Conservation (phyloP, 2,797 vertebrate species). For the Gallinago solitaria region DNA sequence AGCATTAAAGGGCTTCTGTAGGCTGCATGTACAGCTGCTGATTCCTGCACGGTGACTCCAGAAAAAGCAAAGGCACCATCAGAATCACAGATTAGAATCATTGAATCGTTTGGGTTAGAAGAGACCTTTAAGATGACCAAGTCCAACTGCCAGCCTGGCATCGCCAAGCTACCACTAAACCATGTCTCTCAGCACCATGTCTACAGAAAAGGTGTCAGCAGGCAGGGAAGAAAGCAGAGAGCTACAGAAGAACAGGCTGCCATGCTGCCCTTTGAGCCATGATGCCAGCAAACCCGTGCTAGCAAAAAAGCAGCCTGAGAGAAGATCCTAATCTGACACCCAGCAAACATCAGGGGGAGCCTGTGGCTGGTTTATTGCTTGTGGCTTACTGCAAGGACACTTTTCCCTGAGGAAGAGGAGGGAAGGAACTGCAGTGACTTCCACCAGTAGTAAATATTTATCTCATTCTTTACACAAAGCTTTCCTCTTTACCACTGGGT, state of each 20-base stretch:
- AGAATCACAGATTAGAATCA: not conserved
- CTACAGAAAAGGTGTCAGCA: not conserved
- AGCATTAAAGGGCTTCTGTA: not conserved
- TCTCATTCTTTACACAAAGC: not conserved
- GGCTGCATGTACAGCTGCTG: not conserved
- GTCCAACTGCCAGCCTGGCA: not conserved
- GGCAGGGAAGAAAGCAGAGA: not conserved
- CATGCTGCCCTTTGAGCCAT: not conserved
- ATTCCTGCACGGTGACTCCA: not conserved
- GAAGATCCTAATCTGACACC: not conserved
- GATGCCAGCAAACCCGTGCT: not conserved
- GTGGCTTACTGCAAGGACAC: not conserved
- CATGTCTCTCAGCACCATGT: not conserved
- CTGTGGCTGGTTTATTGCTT: not conserved
- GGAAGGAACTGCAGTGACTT: not conserved
- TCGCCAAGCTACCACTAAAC: not conserved
- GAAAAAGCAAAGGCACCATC: not conserved
- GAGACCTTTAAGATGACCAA: not conserved
- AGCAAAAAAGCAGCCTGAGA: not conserved
- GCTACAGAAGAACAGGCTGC: not conserved
- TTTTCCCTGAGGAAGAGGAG: not conserved
- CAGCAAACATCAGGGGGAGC: not conserved
- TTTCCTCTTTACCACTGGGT: not conserved
- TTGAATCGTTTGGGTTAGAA: not conserved
- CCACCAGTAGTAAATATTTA: not conserved